Percentiles rank a stretch among this genome's conserved stretches.
Evolutionary conservation across 2,888 invertebrate genomes (phyloP).

Genomic region (Cheilosia vernalis): DNA sequence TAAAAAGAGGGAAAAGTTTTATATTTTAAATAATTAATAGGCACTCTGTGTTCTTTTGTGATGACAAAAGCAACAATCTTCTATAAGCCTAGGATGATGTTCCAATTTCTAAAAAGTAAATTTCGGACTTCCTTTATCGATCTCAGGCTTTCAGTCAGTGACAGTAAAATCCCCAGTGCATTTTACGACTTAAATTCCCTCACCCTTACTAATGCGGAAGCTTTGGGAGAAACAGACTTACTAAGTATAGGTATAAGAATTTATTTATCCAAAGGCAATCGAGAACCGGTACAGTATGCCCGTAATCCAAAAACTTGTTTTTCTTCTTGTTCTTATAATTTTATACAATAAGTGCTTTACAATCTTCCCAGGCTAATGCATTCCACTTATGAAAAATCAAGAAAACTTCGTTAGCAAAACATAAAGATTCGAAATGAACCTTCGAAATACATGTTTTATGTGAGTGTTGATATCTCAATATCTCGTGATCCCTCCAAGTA

Average conservation of each 20-base stretch:
- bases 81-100: no score
- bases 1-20: no score
- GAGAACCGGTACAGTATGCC: constrained; percentile 4
- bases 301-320: no score
- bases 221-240: background rate
- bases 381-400: constrained; percentile 33
- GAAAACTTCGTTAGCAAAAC: constrained; percentile 22
- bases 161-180: background rate
- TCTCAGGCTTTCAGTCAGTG: background rate
- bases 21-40: no score
- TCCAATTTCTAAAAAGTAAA: no score
- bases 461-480: constrained; percentile 58
- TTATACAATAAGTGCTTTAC: constrained; percentile 14
- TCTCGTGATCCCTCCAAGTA: constrained; percentile 5
- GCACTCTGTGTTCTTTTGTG: no score
- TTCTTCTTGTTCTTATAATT: background rate
- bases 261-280: background rate
- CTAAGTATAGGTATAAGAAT: no score
- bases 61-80: no score
- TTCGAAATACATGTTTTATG: constrained; percentile 45
- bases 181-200: background rate
- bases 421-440: constrained; percentile 24
- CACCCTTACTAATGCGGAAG: background rate
- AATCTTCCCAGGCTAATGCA: constrained; percentile 28
- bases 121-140: background rate